Evolutionary conservation across 1,140 invertebrate species (phyloP).

Genomic region (Ceratina calcarata): DNA sequence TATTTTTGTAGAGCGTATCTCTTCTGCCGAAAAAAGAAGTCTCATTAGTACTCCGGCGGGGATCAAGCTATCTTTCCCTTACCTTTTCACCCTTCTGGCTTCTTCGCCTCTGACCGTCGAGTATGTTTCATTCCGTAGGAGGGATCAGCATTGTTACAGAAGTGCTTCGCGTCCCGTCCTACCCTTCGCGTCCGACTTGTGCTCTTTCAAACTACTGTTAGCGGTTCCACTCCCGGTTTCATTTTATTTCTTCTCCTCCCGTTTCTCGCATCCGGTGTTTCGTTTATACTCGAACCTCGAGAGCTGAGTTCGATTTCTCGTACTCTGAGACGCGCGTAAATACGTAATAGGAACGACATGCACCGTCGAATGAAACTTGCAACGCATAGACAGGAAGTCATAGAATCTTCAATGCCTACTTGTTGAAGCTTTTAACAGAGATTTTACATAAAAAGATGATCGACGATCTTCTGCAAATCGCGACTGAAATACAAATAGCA

Average conservation of each 20-base stretch:
- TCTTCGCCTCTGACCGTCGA: conserved; percentile 30
- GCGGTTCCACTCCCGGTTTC: neutral
- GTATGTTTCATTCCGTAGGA: conserved; percentile 68
- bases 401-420: neutral
- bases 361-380: neutral
- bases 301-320: neutral
- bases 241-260: neutral
- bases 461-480: neutral
- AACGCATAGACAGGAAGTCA: neutral
- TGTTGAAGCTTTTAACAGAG: neutral
- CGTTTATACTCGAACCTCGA: neutral
- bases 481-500: too few species aligned
- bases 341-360: neutral
- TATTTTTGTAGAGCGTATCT: conserved; percentile 54
- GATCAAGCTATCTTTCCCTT: conserved; percentile 48
- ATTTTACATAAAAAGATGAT: neutral
- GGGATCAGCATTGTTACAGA: conserved; percentile 73
- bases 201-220: conserved; percentile 4
- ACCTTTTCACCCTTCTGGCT: neutral
- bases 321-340: neutral
- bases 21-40: conserved; percentile 47
- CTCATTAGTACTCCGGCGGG: conserved; percentile 71
- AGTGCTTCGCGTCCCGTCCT: conserved; percentile 66
- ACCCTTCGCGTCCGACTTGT: neutral
- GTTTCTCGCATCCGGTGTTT: neutral